A percentile compares a stretch with the other conserved stretches of the same genome.
These are phyloP conservation scores for Cheumatopsyche charites DNA, from an alignment of 1,140 invertebrate genomes.

Conservation along the genomic window DNA sequence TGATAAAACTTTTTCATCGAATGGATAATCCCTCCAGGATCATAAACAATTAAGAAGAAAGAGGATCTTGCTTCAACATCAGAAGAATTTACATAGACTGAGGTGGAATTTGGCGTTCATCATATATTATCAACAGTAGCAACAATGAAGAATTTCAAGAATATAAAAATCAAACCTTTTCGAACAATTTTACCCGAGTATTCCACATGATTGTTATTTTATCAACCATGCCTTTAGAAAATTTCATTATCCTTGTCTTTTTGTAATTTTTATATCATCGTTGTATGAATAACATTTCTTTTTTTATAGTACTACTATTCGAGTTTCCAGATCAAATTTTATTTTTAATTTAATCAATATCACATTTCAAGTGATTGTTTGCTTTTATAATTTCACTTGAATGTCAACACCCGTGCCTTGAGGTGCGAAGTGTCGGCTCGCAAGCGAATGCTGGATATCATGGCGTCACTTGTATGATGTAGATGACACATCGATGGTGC, in stretches of 20 bases:
- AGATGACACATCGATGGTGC: conserved; percentile 47
- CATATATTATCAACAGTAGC: not conserved
- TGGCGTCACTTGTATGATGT: conserved; percentile 48
- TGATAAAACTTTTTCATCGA: too few relatives aligned
- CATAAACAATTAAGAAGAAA: too few relatives aligned
- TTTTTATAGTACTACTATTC: conserved; percentile 27
- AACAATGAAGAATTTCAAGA: not conserved
- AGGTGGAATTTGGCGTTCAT: not conserved
- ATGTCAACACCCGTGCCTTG: conserved; percentile 22
- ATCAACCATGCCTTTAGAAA: too few relatives aligned
- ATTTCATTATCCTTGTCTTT: conserved; percentile 12
- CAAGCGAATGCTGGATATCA: conserved; percentile 32
- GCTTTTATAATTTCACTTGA: conserved; percentile 20
- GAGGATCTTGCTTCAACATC: too few relatives aligned
- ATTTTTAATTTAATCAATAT: not conserved
- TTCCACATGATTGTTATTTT: too few relatives aligned
- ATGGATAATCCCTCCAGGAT: too few relatives aligned
- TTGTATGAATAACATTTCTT: conserved; percentile 20
- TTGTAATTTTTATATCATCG: not conserved
- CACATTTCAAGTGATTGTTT: conserved; percentile 21
- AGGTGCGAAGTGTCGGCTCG: conserved; percentile 23
- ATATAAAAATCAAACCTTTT: too few relatives aligned
- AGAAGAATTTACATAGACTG: not conserved
- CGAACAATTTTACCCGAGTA: too few relatives aligned
- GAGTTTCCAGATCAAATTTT: not conserved